Evolutionary conservation across 1,140 invertebrate species (phyloP).

Genomic region (Phymastichus coffea): DNA sequence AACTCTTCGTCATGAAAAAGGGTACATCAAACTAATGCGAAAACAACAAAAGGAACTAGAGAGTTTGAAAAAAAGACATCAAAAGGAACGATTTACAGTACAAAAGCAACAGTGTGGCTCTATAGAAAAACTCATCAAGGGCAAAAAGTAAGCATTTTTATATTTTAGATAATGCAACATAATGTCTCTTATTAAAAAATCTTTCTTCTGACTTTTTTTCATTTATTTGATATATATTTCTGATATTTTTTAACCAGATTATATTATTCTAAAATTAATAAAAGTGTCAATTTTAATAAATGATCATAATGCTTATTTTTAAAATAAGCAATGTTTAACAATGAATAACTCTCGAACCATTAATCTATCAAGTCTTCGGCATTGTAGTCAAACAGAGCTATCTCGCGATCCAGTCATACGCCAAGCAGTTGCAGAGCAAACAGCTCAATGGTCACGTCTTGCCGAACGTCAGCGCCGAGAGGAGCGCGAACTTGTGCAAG

Average conservation of each 20-base stretch:
- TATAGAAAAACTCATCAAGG: conserved; percentile 93
- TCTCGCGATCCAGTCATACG: conserved; percentile 77
- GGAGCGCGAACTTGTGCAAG: conserved; percentile 83
- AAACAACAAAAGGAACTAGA: conserved; percentile 97
- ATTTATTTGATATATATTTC: too few species aligned
- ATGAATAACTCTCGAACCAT: background rate
- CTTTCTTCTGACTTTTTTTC: conserved; percentile 1
- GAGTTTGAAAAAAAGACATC: conserved; percentile 85
- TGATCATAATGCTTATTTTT: too few species aligned
- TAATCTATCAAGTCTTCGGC: background rate
- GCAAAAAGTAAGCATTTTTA: conserved; percentile 81
- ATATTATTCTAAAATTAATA: background rate
- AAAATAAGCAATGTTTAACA: too few species aligned
- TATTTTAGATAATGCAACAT: background rate
- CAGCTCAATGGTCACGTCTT: conserved; percentile 91
- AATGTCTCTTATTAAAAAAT: conserved; percentile 13
- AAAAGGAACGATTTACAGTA: conserved; percentile 87
- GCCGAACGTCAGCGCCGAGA: conserved; percentile 86
- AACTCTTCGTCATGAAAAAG: conserved; percentile 86
- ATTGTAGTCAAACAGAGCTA: conserved; percentile 74
- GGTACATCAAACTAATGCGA: conserved; percentile 89
- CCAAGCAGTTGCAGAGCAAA: conserved; percentile 85
- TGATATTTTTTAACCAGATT: background rate
- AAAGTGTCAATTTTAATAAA: too few species aligned
- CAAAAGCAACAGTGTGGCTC: conserved; percentile 94